Conservation (phyloP, 2,888 invertebrate species). For the Leptinotarsa haldemani region DNA sequence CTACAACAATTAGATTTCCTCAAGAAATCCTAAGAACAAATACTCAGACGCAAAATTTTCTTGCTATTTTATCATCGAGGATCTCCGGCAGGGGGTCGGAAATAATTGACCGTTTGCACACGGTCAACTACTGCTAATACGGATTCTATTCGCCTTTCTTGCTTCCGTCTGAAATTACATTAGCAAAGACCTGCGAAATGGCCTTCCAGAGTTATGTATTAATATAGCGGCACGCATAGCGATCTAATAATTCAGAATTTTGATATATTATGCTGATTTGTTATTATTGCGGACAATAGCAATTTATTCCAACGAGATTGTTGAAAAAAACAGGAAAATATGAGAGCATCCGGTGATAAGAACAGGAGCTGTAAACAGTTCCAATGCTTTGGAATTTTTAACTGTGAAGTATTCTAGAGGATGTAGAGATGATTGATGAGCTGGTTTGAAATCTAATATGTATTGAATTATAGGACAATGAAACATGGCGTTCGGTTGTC, state of each 20-base stretch:
- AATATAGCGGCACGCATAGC: constrained; percentile 33
- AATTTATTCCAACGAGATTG: constrained; percentile 25
- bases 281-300: constrained; percentile 31
- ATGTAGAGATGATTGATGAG: constrained; percentile 5
- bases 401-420: background rate
- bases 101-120: constrained; percentile 35
- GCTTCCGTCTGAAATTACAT: constrained; percentile 30
- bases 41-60: no score
- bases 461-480: background rate
- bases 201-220: constrained; percentile 24
- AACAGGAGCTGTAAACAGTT: constrained; percentile 19
- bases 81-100: background rate
- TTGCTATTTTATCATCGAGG: no score
- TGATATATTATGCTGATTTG: constrained; percentile 34
- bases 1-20: no score
- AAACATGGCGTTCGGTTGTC: background rate
- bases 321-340: constrained; percentile 10
- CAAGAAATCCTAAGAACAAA: constrained; percentile 21
- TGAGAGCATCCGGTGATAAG: constrained; percentile 27
- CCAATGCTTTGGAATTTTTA: background rate
- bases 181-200: constrained; percentile 16
- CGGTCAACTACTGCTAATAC: constrained; percentile 26
- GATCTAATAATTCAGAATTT: constrained; percentile 30
- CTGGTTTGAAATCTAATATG: background rate
- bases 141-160: constrained; percentile 14